These are phyloP conservation scores for Acleris cristana DNA, from an alignment of 2,888 invertebrate genomes.

Conservation along the genomic window DNA sequence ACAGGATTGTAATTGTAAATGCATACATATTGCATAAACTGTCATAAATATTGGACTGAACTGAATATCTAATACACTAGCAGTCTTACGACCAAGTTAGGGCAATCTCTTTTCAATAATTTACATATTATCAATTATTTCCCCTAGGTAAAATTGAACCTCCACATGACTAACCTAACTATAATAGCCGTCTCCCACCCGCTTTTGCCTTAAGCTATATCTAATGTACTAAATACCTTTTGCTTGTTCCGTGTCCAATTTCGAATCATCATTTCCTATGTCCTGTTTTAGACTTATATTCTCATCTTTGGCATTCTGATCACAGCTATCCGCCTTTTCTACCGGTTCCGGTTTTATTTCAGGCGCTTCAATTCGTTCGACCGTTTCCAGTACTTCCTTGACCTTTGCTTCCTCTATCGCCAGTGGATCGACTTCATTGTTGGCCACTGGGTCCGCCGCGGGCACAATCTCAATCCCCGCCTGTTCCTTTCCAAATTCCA, in stretches of 20 bases:
- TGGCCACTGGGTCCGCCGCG: slow-evolving; percentile 54
- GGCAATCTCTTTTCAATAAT: too few relatives aligned
- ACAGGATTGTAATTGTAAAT: too few relatives aligned
- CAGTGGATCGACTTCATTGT: slow-evolving; percentile 73
- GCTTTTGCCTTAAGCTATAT: too few relatives aligned
- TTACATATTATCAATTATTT: too few relatives aligned
- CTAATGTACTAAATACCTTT: slow-evolving; percentile 48
- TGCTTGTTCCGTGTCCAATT: slow-evolving; percentile 40
- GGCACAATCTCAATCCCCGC: slow-evolving; percentile 59
- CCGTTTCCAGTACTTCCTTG: slow-evolving; percentile 49
- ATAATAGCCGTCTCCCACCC: too few relatives aligned
- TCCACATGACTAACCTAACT: too few relatives aligned
- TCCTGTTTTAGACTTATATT: slow-evolving; percentile 56
- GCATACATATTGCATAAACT: too few relatives aligned
- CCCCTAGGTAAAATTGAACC: too few relatives aligned
- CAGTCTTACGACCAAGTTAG: too few relatives aligned
- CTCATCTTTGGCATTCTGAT: slow-evolving; percentile 81
- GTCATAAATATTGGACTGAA: too few relatives aligned
- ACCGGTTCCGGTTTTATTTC: slow-evolving; percentile 48
- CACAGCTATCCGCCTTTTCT: slow-evolving; percentile 67
- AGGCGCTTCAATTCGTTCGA: slow-evolving; percentile 48
- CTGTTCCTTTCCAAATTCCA: slow-evolving; percentile 73
- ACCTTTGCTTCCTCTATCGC: slow-evolving; percentile 64
- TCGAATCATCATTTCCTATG: slow-evolving; percentile 51
- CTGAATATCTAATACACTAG: too few relatives aligned